These are phyloP conservation scores for Enhydra lutris DNA, from an alignment of 2,113 vertebrate species.

Conservation along the genomic window DNA sequence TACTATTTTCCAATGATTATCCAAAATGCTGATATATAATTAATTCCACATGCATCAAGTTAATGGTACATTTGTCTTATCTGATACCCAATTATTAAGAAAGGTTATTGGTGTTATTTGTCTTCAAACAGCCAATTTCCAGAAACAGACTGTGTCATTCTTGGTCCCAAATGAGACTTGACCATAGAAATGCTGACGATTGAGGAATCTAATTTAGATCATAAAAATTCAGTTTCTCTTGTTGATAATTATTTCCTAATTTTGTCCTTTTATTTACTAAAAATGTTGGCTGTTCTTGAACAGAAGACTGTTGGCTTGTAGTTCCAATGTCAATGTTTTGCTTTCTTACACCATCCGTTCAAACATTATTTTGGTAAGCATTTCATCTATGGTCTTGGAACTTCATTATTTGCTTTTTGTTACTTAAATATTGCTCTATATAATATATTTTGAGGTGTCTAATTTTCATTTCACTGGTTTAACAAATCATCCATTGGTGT, in stretches of 20 bases:
- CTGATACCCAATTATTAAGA: background rate
- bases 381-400: slow-evolving; percentile 16
- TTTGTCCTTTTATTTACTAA: background rate
- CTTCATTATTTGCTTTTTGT: background rate
- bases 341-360: background rate
- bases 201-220: background rate
- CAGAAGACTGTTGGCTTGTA: background rate
- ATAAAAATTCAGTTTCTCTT: background rate
- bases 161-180: background rate
- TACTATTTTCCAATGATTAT: background rate
- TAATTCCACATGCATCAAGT: background rate
- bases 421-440: background rate
- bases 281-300: background rate
- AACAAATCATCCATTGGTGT: slow-evolving; percentile 56
- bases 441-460: background rate
- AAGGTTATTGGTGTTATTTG: background rate
- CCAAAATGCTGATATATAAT: background rate
- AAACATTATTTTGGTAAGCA: background rate
- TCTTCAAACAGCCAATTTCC: background rate
- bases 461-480: background rate
- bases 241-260: background rate
- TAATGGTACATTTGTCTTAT: background rate
- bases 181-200: background rate
- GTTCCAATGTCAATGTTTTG: background rate
- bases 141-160: background rate